Evolutionary conservation across 2,797 vertebrate species (phyloP).

Genomic region (Periparus ater): DNA sequence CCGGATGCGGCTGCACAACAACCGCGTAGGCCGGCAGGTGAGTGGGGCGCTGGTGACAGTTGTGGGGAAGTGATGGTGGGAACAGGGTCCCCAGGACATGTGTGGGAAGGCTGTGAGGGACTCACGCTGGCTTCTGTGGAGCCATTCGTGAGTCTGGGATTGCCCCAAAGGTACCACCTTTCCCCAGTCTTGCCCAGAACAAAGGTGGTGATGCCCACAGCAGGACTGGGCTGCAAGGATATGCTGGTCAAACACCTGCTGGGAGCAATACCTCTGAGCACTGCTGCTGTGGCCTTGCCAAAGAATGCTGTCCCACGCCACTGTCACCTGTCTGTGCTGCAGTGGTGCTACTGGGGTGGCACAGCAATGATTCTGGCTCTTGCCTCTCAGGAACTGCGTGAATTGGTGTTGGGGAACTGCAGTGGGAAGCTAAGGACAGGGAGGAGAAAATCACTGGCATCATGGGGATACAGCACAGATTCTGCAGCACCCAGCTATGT

Average conservation of each 20-base stretch:
- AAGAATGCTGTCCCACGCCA: background rate
- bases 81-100: fast-evolving
- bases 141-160: fast-evolving
- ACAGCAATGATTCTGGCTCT: background rate
- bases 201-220: background rate
- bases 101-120: fast-evolving
- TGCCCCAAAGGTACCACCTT: background rate
- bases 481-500: fast-evolving
- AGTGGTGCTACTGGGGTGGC: background rate
- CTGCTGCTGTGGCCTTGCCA: background rate
- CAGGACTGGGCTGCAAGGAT: background rate
- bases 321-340: background rate
- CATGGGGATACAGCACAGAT: background rate
- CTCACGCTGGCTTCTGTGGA: background rate
- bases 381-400: background rate
- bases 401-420: background rate
- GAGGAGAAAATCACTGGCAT: background rate
- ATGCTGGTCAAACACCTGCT: background rate
- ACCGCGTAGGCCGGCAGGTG: slow-evolving; percentile 97
- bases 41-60: slow-evolving; percentile 10
- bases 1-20: slow-evolving; percentile 97
- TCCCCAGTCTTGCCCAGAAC: background rate
- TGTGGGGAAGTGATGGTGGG: fast-evolving
- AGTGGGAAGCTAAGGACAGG: background rate
- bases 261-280: background rate